Evolutionary conservation across 1,140 invertebrate genomes (phyloP).

Genomic region (Trichonephila inaurata): DNA sequence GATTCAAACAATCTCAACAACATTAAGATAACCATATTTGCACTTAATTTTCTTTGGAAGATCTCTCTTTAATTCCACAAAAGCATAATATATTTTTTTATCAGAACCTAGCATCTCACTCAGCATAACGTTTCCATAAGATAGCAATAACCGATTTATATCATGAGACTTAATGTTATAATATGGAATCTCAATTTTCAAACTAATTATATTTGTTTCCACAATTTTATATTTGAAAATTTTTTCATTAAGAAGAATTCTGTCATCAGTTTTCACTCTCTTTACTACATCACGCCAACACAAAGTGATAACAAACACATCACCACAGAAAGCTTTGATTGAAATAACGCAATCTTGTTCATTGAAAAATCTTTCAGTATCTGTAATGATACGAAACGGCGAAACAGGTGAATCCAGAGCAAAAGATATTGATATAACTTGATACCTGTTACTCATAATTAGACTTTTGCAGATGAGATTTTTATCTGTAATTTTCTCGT

Average conservation of each 20-base stretch:
- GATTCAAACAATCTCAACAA: not conserved
- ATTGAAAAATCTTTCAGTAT: not conserved
- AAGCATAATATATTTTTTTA: not conserved
- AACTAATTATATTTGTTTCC: not conserved
- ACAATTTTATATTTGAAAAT: not conserved
- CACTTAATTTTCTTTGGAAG: not conserved
- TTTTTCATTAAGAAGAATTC: not conserved
- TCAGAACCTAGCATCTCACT: not conserved
- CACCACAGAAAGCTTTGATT: not conserved
- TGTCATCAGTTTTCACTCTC: not conserved
- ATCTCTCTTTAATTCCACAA: not conserved
- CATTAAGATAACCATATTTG: constrained; percentile 7
- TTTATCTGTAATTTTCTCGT: too few relatives aligned
- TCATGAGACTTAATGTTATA: not conserved
- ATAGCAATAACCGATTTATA: not conserved
- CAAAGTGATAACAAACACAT: not conserved
- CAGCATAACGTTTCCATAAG: not conserved
- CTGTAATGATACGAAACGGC: not conserved
- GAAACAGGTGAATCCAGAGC: not conserved
- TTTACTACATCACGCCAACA: not conserved
- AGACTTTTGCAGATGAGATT: too few relatives aligned
- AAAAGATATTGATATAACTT: not conserved
- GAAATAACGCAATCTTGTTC: not conserved
- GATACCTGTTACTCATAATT: not conserved
- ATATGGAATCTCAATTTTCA: not conserved